Evolutionary conservation across 1,140 invertebrate genomes (phyloP).

Genomic region (Leptinotarsa defecta): DNA sequence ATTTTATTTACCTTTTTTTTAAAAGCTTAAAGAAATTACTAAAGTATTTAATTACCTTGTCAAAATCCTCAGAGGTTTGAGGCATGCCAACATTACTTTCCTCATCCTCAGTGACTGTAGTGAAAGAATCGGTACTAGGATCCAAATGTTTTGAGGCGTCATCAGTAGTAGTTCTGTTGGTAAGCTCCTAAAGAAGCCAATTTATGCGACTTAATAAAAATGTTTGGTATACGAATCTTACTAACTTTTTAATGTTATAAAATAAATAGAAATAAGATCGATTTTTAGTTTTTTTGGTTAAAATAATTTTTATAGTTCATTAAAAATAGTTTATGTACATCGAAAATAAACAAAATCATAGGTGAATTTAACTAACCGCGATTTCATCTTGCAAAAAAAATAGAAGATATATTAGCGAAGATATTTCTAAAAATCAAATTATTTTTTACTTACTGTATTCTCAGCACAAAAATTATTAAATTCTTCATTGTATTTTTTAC

Average conservation of each 20-base stretch:
- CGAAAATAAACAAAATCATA: neutral
- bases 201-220: slow-evolving; percentile 21
- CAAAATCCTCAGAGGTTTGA: slow-evolving; percentile 23
- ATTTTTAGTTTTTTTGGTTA: neutral
- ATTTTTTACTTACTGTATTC: neutral
- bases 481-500: no score
- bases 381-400: neutral
- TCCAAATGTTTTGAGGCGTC: slow-evolving; percentile 9
- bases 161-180: slow-evolving; percentile 20
- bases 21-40: slow-evolving; percentile 15
- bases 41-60: slow-evolving; percentile 23
- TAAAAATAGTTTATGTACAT: neutral
- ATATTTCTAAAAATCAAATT: slow-evolving; percentile 8
- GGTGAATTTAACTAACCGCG: neutral
- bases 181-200: slow-evolving; percentile 22
- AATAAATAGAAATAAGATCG: slow-evolving; percentile 9
- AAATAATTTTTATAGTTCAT: neutral
- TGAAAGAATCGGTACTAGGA: slow-evolving; percentile 20
- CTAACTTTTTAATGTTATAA: slow-evolving; percentile 17
- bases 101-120: slow-evolving; percentile 18
- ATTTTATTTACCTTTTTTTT: slow-evolving; percentile 17
- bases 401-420: slow-evolving; percentile 3
- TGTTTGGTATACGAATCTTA: slow-evolving; percentile 17
- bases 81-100: slow-evolving; percentile 6
- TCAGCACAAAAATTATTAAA: no score